A percentile compares a stretch with the other conserved stretches of the same genome.
Conservation (phyloP, 2,888 invertebrate genomes). For the Sipunculus nudus region DNA sequence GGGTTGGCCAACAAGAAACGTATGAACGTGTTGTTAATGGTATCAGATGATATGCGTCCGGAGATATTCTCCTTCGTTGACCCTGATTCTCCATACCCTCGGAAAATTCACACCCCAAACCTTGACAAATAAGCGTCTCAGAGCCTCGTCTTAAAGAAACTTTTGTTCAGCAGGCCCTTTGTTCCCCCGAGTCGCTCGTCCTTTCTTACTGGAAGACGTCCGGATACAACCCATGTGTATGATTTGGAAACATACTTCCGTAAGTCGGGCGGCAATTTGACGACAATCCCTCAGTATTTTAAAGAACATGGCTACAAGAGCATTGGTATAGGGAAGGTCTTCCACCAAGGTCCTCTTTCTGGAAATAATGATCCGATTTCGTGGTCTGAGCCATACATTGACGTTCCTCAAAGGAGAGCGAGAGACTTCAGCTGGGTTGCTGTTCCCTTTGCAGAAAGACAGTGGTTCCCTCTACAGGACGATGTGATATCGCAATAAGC, state of each 20-base stretch:
- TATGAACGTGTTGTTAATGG: constrained; percentile 18
- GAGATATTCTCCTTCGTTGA: constrained; percentile 9
- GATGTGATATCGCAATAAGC: constrained; percentile 27
- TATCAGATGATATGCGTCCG: constrained; percentile 27
- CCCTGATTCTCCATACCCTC: constrained; percentile 17
- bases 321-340: constrained; percentile 41
- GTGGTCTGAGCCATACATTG: constrained; percentile 6
- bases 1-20: too few species aligned
- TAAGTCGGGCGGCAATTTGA: constrained; percentile 35
- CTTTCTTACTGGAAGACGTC: constrained; percentile 38
- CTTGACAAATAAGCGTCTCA: constrained; percentile 30
- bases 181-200: constrained; percentile 37
- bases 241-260: constrained; percentile 33
- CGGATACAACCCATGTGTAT: constrained; percentile 40
- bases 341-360: constrained; percentile 32
- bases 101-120: constrained; percentile 35
- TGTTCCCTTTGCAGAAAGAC: too few species aligned
- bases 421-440: too few species aligned
- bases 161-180: too few species aligned
- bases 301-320: constrained; percentile 35
- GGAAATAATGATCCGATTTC: constrained; percentile 30
- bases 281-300: constrained; percentile 40
- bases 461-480: constrained; percentile 37
- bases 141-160: constrained; percentile 30
- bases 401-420: constrained; percentile 1